Evolutionary conservation across 2,113 vertebrate genomes (phyloP), one percentile per base, ranked within the genome.

Genomic region (Nannobrachium achirus): DNA sequence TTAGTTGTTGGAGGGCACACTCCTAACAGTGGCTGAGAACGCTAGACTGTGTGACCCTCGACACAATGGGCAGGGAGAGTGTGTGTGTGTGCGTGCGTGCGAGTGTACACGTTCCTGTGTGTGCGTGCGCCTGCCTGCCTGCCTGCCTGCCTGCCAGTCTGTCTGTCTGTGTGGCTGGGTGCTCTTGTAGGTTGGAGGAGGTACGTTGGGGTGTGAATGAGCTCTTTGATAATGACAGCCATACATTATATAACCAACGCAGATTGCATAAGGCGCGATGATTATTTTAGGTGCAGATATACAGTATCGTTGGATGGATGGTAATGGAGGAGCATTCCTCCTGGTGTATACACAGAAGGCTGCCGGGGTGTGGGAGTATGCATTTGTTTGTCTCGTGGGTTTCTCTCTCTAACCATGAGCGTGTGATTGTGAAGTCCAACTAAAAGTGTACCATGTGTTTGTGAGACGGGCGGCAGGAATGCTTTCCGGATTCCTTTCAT

Each of bases 211-310:
- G 84, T 79, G 80, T 89, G 86, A 89, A 88, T 81, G 86, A 89
- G 85, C 49, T 33, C 87, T 84, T 87, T 86, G 87, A 88, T 90
- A 88, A 90, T 89, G 88, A 89, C 87, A 91, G 77, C 88, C 85
- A 80, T 80, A 83, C 70, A 87, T 91, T 91, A 91, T 87, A 83
- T 88, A 91, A 91, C 85, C n/a, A n/a, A 73, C 85, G 76, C 78
- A 87, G 76, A 89, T 90, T 91, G 88, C 88, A 79, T 90, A 88
- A 91, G 86, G 77, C 66, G 80, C n/a, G 72, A 78, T 81, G 79
- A 86, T 83, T 86, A 89, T 90, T 90, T 90, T 80, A 75, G 76
- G 81, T 88, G 73, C 84, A 84, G 75, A 91, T 89, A n/a, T n/a
- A n/a, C n/a, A n/a, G n/a, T n/a, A 87, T 87, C 73, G 85, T n/a